Conservation (phyloP, 1,140 invertebrate species). For the Drosophila sechellia region DNA sequence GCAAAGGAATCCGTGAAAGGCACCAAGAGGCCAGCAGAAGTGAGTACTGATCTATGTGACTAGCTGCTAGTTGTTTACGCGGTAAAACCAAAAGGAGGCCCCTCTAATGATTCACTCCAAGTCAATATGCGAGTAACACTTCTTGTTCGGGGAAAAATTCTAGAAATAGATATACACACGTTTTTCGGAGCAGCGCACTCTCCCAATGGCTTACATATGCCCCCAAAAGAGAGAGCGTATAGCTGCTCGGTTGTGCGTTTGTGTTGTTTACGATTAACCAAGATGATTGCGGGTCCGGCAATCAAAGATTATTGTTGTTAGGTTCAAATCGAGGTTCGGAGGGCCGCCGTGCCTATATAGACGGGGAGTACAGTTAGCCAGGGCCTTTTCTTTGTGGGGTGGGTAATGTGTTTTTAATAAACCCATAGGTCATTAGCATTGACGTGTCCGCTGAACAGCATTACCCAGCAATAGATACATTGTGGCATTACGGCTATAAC, state of each 20-base stretch:
- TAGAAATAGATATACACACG: conserved; percentile 82
- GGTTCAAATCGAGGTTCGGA: conserved; percentile 79
- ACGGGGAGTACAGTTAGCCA: conserved; percentile 59
- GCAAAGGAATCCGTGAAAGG: conserved; percentile 81
- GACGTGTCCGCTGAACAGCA: conserved; percentile 23
- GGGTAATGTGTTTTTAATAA: conserved; percentile 53
- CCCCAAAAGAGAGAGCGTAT: conserved; percentile 1
- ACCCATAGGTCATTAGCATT: conserved; percentile 54
- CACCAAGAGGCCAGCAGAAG: conserved; percentile 83
- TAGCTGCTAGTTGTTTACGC: conserved; percentile 61
- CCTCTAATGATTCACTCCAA: conserved; percentile 56
- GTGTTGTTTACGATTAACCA: conserved; percentile 79
- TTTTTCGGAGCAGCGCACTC: conserved; percentile 52
- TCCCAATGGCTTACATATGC: conserved; percentile 40
- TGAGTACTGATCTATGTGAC: conserved; percentile 53
- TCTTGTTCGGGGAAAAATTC: conserved; percentile 57
- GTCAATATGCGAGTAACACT: conserved; percentile 24
- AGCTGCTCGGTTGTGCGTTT: conserved; percentile 2
- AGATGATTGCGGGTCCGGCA: conserved; percentile 67
- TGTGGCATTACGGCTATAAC: conserved; percentile 3
- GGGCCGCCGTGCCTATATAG: conserved; percentile 17
- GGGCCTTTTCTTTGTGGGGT: conserved; percentile 1
- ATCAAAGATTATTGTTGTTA: conserved; percentile 81
- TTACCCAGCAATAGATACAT: conserved; percentile 13
- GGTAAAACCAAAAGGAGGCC: conserved; percentile 6